Evolutionary conservation across 2,113 vertebrate genomes (phyloP).

Genomic region (Platanista minor): DNA sequence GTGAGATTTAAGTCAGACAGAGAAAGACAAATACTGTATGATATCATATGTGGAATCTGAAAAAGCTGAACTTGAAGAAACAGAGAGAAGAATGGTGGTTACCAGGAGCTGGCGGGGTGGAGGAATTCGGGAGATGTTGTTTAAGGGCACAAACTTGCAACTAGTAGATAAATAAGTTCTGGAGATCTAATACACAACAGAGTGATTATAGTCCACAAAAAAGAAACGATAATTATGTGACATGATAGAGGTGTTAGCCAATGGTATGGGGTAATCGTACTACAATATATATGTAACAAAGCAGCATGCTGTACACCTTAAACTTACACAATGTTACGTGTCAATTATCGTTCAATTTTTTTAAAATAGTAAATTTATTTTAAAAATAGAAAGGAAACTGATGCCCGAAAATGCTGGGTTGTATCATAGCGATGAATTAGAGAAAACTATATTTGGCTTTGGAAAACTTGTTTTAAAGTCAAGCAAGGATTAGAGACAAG

Average conservation of each 20-base stretch:
- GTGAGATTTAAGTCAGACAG: neutral
- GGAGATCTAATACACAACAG: neutral
- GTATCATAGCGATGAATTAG: neutral
- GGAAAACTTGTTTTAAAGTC: slow-evolving; percentile 7
- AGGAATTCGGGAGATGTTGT: neutral
- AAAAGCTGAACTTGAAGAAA: neutral
- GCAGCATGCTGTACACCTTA: neutral
- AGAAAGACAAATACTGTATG: neutral
- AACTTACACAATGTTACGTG: neutral
- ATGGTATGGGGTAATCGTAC: neutral
- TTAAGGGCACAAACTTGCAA: neutral
- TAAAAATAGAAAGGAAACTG: neutral
- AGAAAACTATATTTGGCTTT: neutral
- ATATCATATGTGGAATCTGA: neutral
- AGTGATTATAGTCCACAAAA: neutral
- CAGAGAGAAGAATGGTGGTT: neutral
- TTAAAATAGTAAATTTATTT: neutral
- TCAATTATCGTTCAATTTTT: neutral
- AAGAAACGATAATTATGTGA: neutral
- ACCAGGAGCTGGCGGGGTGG: neutral
- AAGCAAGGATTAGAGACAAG: too few species aligned
- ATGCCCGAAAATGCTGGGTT: neutral
- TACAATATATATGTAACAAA: neutral
- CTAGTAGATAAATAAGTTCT: neutral
- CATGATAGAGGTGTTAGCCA: neutral